These are phyloP conservation scores for Turritopsis rubra DNA, from an alignment of 30 jellyfish, hydroid and myxozoan genomes.

Conservation along the genomic window DNA sequence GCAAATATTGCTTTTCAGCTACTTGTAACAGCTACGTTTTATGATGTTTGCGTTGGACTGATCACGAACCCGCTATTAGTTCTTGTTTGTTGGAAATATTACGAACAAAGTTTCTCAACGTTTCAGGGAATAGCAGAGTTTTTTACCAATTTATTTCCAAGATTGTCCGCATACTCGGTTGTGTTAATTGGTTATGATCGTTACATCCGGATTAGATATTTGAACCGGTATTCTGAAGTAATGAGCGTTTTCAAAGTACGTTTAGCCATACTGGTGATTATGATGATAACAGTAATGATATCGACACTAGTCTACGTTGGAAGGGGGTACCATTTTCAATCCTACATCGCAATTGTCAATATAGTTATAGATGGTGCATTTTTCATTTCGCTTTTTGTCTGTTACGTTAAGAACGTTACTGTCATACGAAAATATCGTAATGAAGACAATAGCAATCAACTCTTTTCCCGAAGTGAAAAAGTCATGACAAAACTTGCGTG, in stretches of 20 bases:
- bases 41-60: neutral
- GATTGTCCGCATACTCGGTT: neutral
- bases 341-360: neutral
- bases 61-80: neutral
- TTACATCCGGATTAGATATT: neutral
- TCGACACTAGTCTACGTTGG: neutral
- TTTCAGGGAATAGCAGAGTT: neutral
- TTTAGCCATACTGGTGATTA: neutral
- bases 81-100: neutral
- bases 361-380: neutral
- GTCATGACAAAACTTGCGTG: neutral
- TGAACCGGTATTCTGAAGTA: neutral
- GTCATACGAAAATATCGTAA: neutral
- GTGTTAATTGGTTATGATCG: conserved; percentile 4
- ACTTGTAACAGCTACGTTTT: neutral
- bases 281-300: neutral
- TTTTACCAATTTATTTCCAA: neutral
- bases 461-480: neutral
- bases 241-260: neutral
- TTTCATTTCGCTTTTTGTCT: neutral
- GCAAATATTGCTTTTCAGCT: neutral
- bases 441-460: neutral
- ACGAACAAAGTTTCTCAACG: neutral
- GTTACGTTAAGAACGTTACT: neutral
- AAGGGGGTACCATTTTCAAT: neutral